Conservation (phyloP, 2,113 vertebrate species). For the Channa argus region DNA sequence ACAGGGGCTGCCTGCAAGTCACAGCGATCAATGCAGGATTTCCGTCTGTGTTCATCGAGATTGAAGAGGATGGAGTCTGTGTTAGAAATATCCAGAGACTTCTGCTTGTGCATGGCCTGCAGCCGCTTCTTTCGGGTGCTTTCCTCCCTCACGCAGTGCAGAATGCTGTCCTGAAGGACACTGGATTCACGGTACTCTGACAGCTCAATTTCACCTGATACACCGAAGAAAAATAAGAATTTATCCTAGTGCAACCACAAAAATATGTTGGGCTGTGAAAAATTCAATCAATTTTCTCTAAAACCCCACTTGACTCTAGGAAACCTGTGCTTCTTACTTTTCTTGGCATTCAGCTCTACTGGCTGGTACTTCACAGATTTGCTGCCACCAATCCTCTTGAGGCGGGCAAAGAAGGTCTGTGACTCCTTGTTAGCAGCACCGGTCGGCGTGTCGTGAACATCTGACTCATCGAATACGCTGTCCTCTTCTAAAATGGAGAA, state of each 20-base stretch:
- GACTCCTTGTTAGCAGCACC: slow-evolving; percentile 97
- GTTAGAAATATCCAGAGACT: slow-evolving; percentile 98
- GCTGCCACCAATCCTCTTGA: slow-evolving; percentile 98
- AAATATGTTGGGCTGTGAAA: slow-evolving; percentile 25
- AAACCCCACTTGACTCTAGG: slow-evolving; percentile 18
- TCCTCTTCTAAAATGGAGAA: slow-evolving; percentile 92
- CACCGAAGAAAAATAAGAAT: slow-evolving; percentile 3
- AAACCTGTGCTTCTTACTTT: slow-evolving; percentile 87
- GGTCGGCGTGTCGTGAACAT: slow-evolving; percentile 98
- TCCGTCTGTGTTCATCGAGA: slow-evolving; percentile 94
- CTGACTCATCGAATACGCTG: slow-evolving; percentile 99
- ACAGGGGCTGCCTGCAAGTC: slow-evolving; percentile 85
- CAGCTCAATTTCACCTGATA: slow-evolving; percentile 96
- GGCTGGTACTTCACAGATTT: slow-evolving; percentile 99
- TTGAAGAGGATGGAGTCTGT: slow-evolving; percentile 97
- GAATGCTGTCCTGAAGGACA: slow-evolving; percentile 94
- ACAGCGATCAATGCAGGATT: slow-evolving; percentile 97
- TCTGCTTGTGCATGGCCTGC: slow-evolving; percentile 96
- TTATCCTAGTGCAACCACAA: slow-evolving; percentile 10
- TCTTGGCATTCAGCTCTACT: slow-evolving; percentile 97
- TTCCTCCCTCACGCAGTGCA: slow-evolving; percentile 94
- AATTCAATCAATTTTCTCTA: slow-evolving; percentile 1
- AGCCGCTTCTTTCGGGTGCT: slow-evolving; percentile 95
- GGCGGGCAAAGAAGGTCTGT: slow-evolving; percentile 98
- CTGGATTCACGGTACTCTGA: slow-evolving; percentile 95